These are phyloP conservation scores for Phataginus tetradactyla DNA, from an alignment of 2,797 vertebrate genomes.

Conservation along the genomic window DNA sequence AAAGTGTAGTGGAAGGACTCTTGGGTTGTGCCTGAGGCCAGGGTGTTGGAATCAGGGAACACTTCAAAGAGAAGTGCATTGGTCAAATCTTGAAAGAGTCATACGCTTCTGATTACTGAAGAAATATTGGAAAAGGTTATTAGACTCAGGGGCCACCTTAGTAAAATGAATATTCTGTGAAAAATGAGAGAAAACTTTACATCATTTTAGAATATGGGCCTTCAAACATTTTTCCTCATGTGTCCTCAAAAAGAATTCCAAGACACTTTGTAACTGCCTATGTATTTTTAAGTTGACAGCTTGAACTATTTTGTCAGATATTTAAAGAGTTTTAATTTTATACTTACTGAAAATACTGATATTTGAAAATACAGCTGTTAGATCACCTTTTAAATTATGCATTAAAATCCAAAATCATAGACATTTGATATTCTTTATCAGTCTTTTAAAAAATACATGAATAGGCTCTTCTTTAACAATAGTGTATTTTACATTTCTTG, in stretches of 20 bases:
- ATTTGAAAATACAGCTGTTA: not conserved
- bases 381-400: not conserved
- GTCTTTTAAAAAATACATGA: not conserved
- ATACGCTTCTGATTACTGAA: not conserved
- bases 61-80: not conserved
- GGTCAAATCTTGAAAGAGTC: not conserved
- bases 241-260: not conserved
- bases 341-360: not conserved
- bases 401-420: not conserved
- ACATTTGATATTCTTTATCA: not conserved
- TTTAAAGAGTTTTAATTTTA: constrained; percentile 6
- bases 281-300: not conserved
- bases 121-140: not conserved
- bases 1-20: not conserved
- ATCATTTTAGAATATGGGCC: not conserved
- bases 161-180: not conserved
- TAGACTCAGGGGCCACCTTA: not conserved
- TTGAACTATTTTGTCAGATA: not conserved
- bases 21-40: not conserved
- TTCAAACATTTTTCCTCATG: not conserved
- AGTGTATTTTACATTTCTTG: not conserved
- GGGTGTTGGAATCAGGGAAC: not conserved
- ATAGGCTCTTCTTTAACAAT: not conserved
- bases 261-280: not conserved
- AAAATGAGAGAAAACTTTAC: not conserved